phyloP scores from a whole-genome alignment of 2,888 invertebrate species.

The Laspeyria flexula region DNA sequence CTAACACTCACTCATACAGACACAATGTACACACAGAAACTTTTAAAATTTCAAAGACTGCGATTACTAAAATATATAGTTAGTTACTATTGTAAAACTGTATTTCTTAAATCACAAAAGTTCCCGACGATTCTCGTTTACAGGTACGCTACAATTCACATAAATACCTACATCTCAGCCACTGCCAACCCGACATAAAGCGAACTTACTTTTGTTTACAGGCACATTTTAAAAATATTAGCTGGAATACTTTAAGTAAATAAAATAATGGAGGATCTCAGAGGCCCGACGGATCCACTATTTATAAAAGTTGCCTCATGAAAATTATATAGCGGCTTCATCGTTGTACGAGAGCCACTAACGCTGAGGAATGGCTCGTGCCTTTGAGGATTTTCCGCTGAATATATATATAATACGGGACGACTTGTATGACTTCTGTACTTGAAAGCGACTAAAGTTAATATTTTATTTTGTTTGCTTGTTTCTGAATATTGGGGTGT shows the following conservation, averaged over 20 bases:
- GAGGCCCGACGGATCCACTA: slow-evolving; percentile 18
- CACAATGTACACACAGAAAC: no score
- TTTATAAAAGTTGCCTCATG: slow-evolving; percentile 44
- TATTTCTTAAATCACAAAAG: no score
- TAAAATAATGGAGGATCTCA: slow-evolving; percentile 37
- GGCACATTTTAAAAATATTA: slow-evolving; percentile 37
- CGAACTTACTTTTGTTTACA: no score
- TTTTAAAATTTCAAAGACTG: no score
- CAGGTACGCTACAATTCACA: no score
- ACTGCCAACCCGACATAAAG: no score
- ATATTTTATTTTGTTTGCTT: neutral
- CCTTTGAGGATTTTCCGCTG: slow-evolving; percentile 37
- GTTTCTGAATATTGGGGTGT: no score
- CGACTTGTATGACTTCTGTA: slow-evolving; percentile 30
- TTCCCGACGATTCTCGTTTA: no score
- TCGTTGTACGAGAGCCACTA: slow-evolving; percentile 32
- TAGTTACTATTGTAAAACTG: no score
- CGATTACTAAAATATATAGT: no score
- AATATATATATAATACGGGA: slow-evolving; percentile 40
- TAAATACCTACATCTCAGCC: no score
- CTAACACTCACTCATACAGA: no score
- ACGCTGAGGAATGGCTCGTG: slow-evolving; percentile 40
- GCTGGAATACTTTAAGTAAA: slow-evolving; percentile 31
- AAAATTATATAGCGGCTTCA: slow-evolving; percentile 46
- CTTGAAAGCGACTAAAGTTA: neutral